Evolutionary conservation across 2,797 vertebrate genomes (phyloP), one percentile per base, ranked within the genome.

Genomic region (Halcyon badia): DNA sequence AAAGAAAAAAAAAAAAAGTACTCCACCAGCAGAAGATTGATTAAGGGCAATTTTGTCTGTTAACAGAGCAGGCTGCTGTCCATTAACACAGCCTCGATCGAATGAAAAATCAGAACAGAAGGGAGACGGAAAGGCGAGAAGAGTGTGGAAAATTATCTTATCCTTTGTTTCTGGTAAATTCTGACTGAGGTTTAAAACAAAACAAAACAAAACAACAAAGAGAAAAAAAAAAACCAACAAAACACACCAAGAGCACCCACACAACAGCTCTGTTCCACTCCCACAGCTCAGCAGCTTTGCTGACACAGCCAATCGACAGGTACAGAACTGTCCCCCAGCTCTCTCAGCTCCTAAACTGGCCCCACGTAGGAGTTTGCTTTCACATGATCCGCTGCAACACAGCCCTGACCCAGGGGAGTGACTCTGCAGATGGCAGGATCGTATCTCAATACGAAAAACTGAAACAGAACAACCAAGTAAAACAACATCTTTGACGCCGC

Each of bases 391-490:
- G 2, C 72, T 64, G 58, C 58, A 82, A 33, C 79, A 20, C 64
- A 35, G 56, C 72, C 85, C 64, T 7, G 42, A 57, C 13, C 71
- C 66, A 58, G 26, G 16, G 12, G 18, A 72, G 7, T 7, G 66
- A 51, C 62, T 3, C 1, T 10, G 11, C 39, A 54, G 58, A 5
- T 1, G 14, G 1, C 48, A 44, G 1, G 0, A n/a, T 5, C 6
- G 51, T 35, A 42, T 64, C 6, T 6, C n/a, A 37, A 9, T 2
- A 6, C 1, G 42, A 68, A 78, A 57, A 69, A 35, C 31, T 10
- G 26, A 64, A 70, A 48, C 0, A 0, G 37, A 66, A 48, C 42
- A 76, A 48, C 30, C 3, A 52, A 80, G 19, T 3, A 56, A 42
- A 78, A 69, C 66, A 58, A 7, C 1, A 30, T 35, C 87, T 82